A percentile compares a stretch with the other conserved stretches of the same genome.
These are phyloP conservation scores for Proteles cristata DNA, from an alignment of 2,113 vertebrate species.

Conservation along the genomic window DNA sequence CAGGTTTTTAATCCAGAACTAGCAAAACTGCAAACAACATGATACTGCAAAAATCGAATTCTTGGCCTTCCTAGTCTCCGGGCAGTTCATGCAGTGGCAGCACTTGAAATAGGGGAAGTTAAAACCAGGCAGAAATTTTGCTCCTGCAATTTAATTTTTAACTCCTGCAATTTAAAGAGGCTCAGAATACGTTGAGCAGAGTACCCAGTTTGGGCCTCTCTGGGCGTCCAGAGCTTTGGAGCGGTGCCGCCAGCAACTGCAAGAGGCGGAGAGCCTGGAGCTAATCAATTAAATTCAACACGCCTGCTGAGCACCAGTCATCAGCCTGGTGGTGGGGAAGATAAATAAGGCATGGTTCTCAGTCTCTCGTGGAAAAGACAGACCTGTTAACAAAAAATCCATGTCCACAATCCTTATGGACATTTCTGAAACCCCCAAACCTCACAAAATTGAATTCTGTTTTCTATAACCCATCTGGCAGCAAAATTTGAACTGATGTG, in stretches of 20 bases:
- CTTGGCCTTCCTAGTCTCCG: not conserved
- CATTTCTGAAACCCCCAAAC: conserved; percentile 1
- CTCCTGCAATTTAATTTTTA: no score
- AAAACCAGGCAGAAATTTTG: not conserved
- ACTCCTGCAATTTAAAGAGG: not conserved
- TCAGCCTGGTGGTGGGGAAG: not conserved
- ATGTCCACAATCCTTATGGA: not conserved
- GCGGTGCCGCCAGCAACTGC: not conserved
- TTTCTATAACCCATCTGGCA: not conserved
- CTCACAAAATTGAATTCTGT: not conserved
- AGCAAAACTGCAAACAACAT: not conserved
- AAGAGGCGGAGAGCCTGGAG: not conserved
- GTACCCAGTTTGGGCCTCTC: not conserved
- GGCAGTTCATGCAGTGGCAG: not conserved
- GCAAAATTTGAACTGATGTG: not conserved
- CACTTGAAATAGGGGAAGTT: not conserved
- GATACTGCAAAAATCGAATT: not conserved
- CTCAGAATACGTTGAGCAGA: not conserved
- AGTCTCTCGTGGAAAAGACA: not conserved
- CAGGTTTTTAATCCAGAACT: not conserved
- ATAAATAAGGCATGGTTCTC: not conserved
- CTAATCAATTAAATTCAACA: not conserved
- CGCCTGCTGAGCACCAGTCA: not conserved
- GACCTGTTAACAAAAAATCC: not conserved
- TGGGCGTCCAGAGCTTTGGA: not conserved